These are phyloP conservation scores for Rutpela maculata DNA, from an alignment of 2,888 invertebrate species.

Conservation along the genomic window DNA sequence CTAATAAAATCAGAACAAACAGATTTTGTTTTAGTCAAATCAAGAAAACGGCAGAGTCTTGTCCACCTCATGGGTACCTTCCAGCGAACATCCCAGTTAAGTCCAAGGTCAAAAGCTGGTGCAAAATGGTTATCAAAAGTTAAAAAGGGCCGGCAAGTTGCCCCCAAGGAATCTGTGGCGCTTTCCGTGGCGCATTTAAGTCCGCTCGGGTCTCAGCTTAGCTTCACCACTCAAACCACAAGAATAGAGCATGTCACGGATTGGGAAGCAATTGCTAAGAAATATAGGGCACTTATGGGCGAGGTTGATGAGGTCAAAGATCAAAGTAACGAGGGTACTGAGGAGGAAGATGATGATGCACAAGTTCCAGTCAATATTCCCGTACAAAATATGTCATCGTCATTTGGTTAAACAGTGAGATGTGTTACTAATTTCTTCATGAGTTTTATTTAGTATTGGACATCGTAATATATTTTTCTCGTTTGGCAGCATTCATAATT, in stretches of 20 bases:
- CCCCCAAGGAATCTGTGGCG: constrained; percentile 86
- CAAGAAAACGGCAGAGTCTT: constrained; percentile 82
- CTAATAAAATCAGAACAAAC: constrained; percentile 48
- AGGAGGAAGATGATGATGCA: constrained; percentile 68
- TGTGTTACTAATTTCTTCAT: not conserved
- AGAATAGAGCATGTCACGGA: constrained; percentile 93
- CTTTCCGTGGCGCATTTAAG: constrained; percentile 88
- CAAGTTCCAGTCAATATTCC: constrained; percentile 61
- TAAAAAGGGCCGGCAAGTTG: constrained; percentile 85
- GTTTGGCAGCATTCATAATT: not conserved
- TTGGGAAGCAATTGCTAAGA: constrained; percentile 93
- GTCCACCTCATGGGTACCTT: constrained; percentile 88
- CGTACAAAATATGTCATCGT: constrained; percentile 55
- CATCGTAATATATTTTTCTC: not conserved
- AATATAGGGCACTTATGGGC: constrained; percentile 87
- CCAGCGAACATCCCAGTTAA: constrained; percentile 81
- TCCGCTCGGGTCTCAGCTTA: constrained; percentile 89
- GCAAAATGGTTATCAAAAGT: constrained; percentile 93
- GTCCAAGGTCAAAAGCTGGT: constrained; percentile 90
- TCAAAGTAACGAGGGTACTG: constrained; percentile 66
- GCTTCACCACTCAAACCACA: constrained; percentile 84
- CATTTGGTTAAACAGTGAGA: constrained; percentile 52
- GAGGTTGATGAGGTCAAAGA: constrained; percentile 77
- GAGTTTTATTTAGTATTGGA: not conserved
- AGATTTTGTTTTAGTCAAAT: constrained; percentile 67